Evolutionary conservation across 2,797 vertebrate genomes (phyloP), one percentile per base, ranked within the genome.

Genomic region (Alectoris magna): DNA sequence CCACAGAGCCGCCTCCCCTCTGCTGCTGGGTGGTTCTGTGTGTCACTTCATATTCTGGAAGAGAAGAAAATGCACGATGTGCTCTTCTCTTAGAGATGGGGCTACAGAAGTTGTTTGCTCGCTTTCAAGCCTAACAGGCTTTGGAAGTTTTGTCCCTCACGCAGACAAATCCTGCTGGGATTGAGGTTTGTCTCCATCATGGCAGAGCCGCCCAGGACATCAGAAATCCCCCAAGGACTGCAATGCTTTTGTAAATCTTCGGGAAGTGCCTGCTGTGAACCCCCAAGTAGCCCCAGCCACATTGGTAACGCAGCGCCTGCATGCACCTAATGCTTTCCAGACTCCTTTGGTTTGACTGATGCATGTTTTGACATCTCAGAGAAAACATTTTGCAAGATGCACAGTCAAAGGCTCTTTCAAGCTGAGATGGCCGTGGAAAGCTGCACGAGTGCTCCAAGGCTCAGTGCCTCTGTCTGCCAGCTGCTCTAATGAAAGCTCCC

Each of bases 311-410:
- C 68, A 14, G 60, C 53, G 10, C 55, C 74, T 46, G 22, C 1
- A 0, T 15, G 10, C 72, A n/a, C 1, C 0, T 72, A 89, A 91
- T 67, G 29, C 18, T 9, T 89, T 87, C 92, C 96, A 96, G 90
- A 38, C 82, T 84, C 79, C 84, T 70, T 60, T 12, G 67, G 34
- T 73, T 79, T 94, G 91, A 92, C 76, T 62, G 85, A 71, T n/a
- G 87, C 7, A 0, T 95, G 34, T 93, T 95, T 93, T 95, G 96
- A 96, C 79, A 85, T 70, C 84, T 91, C 79, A 38, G 79, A 84
- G 93, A 84, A 95, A 95, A 96, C 87, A 93, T 88, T 92, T 84
- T 95, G 76, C 82, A 43, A 88, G 95, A 92, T 84, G 92, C 84
- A 66, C 67, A 63, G 79, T 93, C 87, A 91, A 93, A 94, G 91